Conservation (phyloP, 2,797 vertebrate species). For the Enteromius afrohamiltoni region DNA sequence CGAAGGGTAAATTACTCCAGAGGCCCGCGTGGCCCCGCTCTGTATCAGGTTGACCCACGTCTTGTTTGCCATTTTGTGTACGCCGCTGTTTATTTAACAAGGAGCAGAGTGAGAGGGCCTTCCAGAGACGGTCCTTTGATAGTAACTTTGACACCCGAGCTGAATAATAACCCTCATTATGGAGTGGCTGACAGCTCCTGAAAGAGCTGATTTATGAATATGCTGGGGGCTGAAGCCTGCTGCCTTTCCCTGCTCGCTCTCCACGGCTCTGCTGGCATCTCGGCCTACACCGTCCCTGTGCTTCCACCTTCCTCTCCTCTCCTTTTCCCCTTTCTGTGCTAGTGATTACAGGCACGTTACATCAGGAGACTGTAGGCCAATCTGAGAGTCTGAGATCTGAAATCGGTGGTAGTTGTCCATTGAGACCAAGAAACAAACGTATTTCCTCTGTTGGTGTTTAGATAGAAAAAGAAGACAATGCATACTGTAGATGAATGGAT, state of each 20-base stretch:
- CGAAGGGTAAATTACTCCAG: constrained; percentile 98
- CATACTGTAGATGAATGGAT: background rate
- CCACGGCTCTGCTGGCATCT: constrained; percentile 2
- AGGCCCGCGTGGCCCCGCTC: constrained; percentile 92
- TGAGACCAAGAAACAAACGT: background rate
- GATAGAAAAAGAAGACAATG: background rate
- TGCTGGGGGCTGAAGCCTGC: constrained; percentile 83
- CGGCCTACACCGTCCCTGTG: background rate
- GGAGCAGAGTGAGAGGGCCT: constrained; percentile 99
- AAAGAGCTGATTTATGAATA: constrained; percentile 99
- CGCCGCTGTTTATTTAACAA: constrained; percentile 99
- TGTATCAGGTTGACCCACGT: constrained; percentile 99
- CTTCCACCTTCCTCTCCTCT: constrained; percentile 19
- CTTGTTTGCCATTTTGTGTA: constrained; percentile 99
- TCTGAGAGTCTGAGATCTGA: background rate
- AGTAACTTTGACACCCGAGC: constrained; percentile 99
- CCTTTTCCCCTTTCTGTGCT: constrained; percentile 5
- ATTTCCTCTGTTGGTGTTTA: background rate
- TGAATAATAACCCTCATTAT: constrained; percentile 99
- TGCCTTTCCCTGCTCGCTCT: constrained; percentile 74
- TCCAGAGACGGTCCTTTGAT: constrained; percentile 97
- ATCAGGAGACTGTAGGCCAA: background rate
- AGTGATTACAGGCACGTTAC: constrained; percentile 25
- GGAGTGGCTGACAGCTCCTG: constrained; percentile 96
- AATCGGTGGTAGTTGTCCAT: background rate